Conservation (phyloP, 2,113 vertebrate species). For the Lophotis ruficrista region DNA sequence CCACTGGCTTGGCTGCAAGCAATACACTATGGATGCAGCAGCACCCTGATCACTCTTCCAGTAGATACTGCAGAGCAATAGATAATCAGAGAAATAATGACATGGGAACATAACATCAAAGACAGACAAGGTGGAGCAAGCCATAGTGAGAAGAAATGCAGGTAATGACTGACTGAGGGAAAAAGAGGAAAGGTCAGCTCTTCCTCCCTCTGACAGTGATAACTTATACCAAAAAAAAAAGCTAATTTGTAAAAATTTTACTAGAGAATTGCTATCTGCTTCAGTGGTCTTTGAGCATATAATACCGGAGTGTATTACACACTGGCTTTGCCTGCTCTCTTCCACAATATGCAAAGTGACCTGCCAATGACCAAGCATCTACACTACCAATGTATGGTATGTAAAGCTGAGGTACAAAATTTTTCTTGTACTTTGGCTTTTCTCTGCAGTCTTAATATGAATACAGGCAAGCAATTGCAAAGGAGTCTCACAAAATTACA, state of each 20-base stretch:
- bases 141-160: neutral
- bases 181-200: conserved; percentile 16
- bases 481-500: neutral
- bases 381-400: neutral
- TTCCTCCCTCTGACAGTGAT: neutral
- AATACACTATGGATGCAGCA: neutral
- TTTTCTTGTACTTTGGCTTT: neutral
- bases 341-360: neutral
- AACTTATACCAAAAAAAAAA: neutral
- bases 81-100: neutral
- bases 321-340: neutral
- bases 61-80: neutral
- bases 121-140: neutral
- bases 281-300: neutral
- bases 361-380: neutral
- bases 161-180: neutral
- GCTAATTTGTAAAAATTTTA: neutral
- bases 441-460: neutral
- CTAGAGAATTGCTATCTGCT: neutral
- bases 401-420: neutral
- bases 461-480: neutral
- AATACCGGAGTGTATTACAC: neutral
- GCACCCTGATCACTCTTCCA: too few relatives aligned
- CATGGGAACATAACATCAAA: neutral
- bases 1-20: neutral